Conservation (phyloP, 1,140 invertebrate genomes). For the Limonius californicus region DNA sequence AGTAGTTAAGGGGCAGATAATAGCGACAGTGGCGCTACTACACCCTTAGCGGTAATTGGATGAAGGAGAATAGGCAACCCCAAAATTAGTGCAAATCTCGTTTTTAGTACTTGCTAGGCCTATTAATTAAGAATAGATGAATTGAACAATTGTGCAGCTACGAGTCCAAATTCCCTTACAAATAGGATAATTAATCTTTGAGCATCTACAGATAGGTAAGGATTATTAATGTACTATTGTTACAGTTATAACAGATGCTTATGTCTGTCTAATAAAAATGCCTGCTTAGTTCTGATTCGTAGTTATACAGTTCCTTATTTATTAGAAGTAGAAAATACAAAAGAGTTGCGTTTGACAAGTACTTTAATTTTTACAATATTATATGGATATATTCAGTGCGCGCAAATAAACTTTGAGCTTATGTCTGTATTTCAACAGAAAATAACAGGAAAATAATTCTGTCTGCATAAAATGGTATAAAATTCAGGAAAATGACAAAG, state of each 20-base stretch:
- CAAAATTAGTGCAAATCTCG: conserved; percentile 27
- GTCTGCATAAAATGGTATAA: conserved; percentile 5
- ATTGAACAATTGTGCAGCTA: conserved; percentile 1
- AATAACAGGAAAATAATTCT: conserved; percentile 6
- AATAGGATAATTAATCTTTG: no score
- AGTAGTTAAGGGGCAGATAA: conserved; percentile 34
- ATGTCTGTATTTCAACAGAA: neutral
- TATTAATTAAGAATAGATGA: conserved; percentile 15
- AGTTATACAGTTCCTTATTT: no score
- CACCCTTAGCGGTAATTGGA: conserved; percentile 29
- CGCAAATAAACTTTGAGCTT: neutral
- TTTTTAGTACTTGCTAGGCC: conserved; percentile 17
- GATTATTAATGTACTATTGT: no score
- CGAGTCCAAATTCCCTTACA: no score
- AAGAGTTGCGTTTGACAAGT: no score
- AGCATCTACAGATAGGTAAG: no score
- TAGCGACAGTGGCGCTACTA: conserved; percentile 25
- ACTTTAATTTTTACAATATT: no score
- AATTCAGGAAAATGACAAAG: conserved; percentile 30
- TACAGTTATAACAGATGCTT: no score
- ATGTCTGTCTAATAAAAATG: no score
- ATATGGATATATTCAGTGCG: no score
- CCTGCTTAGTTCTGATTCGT: no score
- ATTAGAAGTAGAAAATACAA: no score
- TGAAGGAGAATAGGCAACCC: conserved; percentile 29